These are phyloP conservation scores for Macrotis lagotis DNA, from an alignment of 2,113 vertebrate species.

Conservation along the genomic window DNA sequence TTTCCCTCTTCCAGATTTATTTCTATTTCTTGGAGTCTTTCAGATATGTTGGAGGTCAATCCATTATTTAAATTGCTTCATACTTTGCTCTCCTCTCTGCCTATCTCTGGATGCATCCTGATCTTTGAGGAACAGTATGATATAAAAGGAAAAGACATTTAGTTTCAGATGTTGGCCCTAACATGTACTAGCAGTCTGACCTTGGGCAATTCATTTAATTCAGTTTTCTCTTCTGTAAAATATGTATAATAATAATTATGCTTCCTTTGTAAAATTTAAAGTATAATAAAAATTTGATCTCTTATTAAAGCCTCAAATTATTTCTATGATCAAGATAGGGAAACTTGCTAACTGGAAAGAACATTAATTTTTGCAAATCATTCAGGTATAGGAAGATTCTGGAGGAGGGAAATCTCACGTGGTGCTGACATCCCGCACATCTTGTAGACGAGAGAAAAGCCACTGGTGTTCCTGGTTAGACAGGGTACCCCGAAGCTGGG, in stretches of 20 bases:
- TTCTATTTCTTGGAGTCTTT: not conserved
- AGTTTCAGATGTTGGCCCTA: not conserved
- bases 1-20: not conserved
- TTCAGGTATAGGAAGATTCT: not conserved
- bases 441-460: constrained; percentile 95
- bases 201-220: not conserved
- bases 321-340: not conserved
- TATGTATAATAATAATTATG: not conserved
- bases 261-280: not conserved
- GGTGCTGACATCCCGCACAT: constrained; percentile 92
- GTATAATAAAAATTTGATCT: not conserved
- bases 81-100: not conserved
- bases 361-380: not conserved
- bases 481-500: constrained; percentile 86
- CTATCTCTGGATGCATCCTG: not conserved
- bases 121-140: not conserved
- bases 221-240: not conserved
- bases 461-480: constrained; percentile 93
- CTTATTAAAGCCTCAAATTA: not conserved
- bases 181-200: not conserved
- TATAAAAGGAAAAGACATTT: not conserved
- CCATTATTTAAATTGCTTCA: not conserved
- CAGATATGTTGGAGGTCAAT: not conserved
- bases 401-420: constrained; percentile 82
- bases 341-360: not conserved